phyloP scores from a whole-genome alignment of 1,140 invertebrate genomes.

The Holcopasites calliopsidis region DNA sequence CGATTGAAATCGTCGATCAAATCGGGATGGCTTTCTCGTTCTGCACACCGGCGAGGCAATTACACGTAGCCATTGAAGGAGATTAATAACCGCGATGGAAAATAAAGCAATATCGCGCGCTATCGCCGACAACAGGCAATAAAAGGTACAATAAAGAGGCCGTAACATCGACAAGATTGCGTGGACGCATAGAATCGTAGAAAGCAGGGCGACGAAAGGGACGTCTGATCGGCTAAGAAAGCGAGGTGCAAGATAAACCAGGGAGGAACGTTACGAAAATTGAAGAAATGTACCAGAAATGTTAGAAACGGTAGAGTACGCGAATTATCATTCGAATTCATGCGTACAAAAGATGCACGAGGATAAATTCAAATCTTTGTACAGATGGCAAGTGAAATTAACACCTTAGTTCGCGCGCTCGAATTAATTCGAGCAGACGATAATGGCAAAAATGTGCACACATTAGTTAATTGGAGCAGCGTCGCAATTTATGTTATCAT shows the following conservation, averaged over 20 bases:
- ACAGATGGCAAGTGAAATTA: no score
- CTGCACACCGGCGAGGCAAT: constrained; percentile 1
- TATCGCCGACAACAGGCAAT: constrained; percentile 16
- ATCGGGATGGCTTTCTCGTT: not conserved
- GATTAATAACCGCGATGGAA: constrained; percentile 32
- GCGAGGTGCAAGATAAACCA: not conserved
- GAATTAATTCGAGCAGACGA: no score
- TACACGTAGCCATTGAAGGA: constrained; percentile 10
- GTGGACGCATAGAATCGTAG: constrained; percentile 13
- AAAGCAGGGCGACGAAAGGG: not conserved
- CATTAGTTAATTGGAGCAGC: no score
- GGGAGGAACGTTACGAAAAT: no score
- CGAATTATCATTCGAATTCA: no score
- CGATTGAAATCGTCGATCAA: constrained; percentile 2
- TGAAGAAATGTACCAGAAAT: no score
- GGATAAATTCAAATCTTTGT: no score
- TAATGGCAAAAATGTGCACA: no score
- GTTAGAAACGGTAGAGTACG: no score
- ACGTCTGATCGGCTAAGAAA: not conserved
- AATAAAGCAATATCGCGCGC: constrained; percentile 27
- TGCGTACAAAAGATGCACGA: no score
- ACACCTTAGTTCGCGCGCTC: no score
- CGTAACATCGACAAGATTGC: constrained; percentile 15
- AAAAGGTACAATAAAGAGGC: constrained; percentile 29
- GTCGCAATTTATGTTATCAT: no score